Percentiles rank a stretch among this genome's conserved stretches.
phyloP scores from a whole-genome alignment of 2,797 vertebrate genomes.

The Pangasius mekongensis region DNA sequence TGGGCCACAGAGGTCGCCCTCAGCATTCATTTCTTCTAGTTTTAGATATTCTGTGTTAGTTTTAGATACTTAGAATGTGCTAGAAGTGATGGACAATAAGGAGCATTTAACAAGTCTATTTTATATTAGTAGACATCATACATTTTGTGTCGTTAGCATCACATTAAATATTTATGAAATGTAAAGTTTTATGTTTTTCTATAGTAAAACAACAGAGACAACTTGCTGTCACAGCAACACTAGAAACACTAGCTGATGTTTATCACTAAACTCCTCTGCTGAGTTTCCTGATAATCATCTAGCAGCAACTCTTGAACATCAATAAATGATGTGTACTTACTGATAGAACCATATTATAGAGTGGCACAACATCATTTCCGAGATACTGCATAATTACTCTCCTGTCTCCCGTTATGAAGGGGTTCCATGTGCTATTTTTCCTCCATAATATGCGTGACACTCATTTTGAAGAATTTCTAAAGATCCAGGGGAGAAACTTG shows the following conservation, averaged over 20 bases:
- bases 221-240: background rate
- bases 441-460: background rate
- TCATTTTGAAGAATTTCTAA: background rate
- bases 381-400: background rate
- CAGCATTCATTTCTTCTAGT: background rate
- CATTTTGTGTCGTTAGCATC: background rate
- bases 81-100: background rate
- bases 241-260: background rate
- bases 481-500: background rate
- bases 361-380: background rate
- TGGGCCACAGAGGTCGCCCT: background rate
- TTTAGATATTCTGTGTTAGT: background rate
- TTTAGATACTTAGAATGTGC: background rate
- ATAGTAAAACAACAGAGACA: too few species aligned
- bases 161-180: background rate
- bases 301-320: background rate
- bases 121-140: background rate
- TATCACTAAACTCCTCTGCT: background rate
- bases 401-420: background rate
- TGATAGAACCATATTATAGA: background rate
- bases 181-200: background rate
- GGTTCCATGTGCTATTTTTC: background rate
- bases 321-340: background rate
- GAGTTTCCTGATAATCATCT: background rate
- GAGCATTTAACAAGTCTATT: background rate